Evolutionary conservation across 2,888 invertebrate species (phyloP), one percentile per base, ranked within the genome.

Genomic region (Byasa hedistus): DNA sequence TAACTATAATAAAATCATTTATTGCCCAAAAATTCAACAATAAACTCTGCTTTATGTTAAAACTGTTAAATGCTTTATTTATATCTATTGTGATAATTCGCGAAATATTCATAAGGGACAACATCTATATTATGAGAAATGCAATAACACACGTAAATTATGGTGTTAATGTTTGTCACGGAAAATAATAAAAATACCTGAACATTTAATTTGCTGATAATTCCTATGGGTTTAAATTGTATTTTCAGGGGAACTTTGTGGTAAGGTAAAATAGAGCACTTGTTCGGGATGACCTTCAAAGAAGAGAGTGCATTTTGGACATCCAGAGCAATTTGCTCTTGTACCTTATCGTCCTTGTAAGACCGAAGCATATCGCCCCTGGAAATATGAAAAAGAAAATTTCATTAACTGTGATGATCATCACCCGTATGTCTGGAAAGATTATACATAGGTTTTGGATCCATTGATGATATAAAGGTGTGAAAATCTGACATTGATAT

Each of bases 141-240:
- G 32, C 10, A 32, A 32, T 10, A 3, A 5, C 32, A 32, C 4
- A 32, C 8, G 10, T 32, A 32, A 32, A 32, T 7, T 27, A n/a
- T n/a, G n/a, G n/a, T 27, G 8, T 7, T 10, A 32, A 32, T 10
- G 32, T 32, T 19, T 44, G 17, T 44, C 4, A 44, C 17, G 5
- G 8, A 36, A 36, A 36, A 36, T 10, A 36, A 10, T 17, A 22
- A 60, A 22, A 15, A 21, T 39, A 91, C 91, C 86, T 91, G 90
- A 63, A 88, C 84, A 68, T 86, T 80, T 1, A 91, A 80, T 10
- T 79, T 78, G 67, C 81, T 89, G 63, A 91, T 91, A 79, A 89
- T 77, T 12, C 88, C 90, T 23, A 88, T 76, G 3, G 91, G 91
- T 69, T 89, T 91, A 64, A 91, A 91, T 61, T 86, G 86, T 77